Evolutionary conservation across 2,888 invertebrate genomes (phyloP).

Genomic region (Lymantria monacha): DNA sequence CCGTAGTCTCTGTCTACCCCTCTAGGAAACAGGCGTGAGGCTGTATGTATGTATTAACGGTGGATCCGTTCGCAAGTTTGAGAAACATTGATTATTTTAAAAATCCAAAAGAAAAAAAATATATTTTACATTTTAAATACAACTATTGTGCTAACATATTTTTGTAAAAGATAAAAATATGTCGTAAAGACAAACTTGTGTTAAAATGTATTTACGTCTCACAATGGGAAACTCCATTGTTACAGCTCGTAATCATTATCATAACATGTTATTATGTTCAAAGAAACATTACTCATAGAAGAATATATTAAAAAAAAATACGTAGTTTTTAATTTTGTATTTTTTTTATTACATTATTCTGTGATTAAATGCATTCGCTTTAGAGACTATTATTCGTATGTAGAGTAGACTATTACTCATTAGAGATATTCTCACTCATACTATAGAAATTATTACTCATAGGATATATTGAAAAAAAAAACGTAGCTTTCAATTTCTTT

Average conservation of each 20-base stretch:
- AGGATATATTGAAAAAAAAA: too few species aligned
- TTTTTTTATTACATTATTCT: neutral
- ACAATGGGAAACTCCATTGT: slow-evolving; percentile 27
- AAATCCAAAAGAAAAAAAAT: neutral
- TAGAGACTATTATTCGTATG: too few species aligned
- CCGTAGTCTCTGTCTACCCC: too few species aligned
- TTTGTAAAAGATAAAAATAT: slow-evolving; percentile 7
- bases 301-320: slow-evolving; percentile 1
- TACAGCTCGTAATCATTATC: neutral
- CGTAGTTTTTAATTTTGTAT: neutral
- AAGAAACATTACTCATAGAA: slow-evolving; percentile 2
- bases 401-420: too few species aligned
- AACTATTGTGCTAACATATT: slow-evolving; percentile 1
- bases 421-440: too few species aligned
- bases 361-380: neutral
- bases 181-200: slow-evolving; percentile 16
- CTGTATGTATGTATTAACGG: too few species aligned
- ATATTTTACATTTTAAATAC: neutral
- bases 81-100: neutral
- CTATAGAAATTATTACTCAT: too few species aligned
- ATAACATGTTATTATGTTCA: slow-evolving; percentile 3
- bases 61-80: neutral
- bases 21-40: too few species aligned
- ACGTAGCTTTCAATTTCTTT: too few species aligned
- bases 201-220: slow-evolving; percentile 20